Percentiles rank a stretch among this genome's conserved stretches.
phyloP scores from a whole-genome alignment of 1,140 invertebrate genomes.

The Babylonia areolata region DNA sequence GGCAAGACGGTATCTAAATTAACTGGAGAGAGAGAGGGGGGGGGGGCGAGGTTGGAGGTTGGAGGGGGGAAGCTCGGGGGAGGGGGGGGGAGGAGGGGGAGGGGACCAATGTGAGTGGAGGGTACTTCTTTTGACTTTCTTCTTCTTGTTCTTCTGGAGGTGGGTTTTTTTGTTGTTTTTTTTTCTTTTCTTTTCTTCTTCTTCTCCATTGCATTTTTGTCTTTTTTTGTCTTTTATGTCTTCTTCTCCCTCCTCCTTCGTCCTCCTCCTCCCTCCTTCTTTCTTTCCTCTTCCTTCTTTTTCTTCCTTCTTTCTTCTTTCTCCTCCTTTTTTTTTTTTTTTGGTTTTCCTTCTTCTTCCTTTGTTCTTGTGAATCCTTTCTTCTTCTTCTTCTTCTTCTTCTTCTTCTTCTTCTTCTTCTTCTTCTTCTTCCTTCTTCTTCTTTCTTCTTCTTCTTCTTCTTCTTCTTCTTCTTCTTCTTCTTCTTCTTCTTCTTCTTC shows the following conservation, averaged over 20 bases:
- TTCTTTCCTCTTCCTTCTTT: no score
- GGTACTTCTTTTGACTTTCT: background rate
- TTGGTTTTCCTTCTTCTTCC: background rate
- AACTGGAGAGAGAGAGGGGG: no score
- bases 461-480: background rate
- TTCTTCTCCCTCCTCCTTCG: no score
- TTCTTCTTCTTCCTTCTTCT: slow-evolving; percentile 13
- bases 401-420: slow-evolving; percentile 28
- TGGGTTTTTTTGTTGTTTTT: background rate
- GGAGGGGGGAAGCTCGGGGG: no score
- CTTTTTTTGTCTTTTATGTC: no score
- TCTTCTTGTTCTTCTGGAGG: slow-evolving; percentile 20
- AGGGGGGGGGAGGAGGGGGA: no score
- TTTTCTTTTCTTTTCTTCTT: slow-evolving; percentile 4
- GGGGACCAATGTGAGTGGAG: no score
- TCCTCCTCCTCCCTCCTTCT: no score
- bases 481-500: background rate
- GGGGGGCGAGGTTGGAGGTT: no score
- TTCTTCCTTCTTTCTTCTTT: background rate
- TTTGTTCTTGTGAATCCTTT: background rate
- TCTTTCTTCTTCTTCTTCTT: background rate
- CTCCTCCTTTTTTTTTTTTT: background rate
- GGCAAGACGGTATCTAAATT: no score
- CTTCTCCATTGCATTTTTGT: background rate
- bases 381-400: slow-evolving; percentile 26